Conservation (phyloP, 2,797 vertebrate genomes). For the Huso huso region DNA sequence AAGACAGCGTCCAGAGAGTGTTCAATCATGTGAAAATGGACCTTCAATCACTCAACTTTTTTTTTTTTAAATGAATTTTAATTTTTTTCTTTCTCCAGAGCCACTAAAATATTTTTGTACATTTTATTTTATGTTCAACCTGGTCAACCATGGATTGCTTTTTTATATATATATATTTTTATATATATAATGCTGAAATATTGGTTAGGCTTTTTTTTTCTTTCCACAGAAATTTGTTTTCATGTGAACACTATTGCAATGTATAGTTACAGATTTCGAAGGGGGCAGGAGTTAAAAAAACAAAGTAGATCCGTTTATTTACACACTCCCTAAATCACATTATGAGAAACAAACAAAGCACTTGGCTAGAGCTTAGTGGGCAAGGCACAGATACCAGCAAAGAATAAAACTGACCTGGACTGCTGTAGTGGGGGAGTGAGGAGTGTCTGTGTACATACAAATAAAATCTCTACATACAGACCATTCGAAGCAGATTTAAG, state of each 20-base stretch:
- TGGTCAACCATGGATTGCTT: conserved; percentile 42
- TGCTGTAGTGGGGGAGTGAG: no score
- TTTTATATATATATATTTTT: conserved; percentile 28
- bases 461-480: no score
- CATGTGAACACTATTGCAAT: conserved; percentile 24
- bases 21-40: conserved; percentile 74
- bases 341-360: background rate
- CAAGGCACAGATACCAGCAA: background rate
- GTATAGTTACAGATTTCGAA: background rate
- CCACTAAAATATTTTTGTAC: conserved; percentile 71
- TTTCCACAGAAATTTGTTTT: conserved; percentile 14
- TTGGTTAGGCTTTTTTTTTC: conserved; percentile 37
- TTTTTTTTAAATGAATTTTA: conserved; percentile 4
- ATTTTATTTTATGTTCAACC: conserved; percentile 39
- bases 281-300: background rate
- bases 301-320: background rate
- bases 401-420: no score
- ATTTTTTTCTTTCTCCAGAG: conserved; percentile 46
- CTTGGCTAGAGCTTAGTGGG: background rate
- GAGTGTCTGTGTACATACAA: no score
- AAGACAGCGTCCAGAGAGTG: conserved; percentile 81
- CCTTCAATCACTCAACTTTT: conserved; percentile 18
- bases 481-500: no score
- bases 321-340: background rate
- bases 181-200: conserved; percentile 23